phyloP scores from a whole-genome alignment of 2,888 invertebrate species.

The Drosophila cognata region DNA sequence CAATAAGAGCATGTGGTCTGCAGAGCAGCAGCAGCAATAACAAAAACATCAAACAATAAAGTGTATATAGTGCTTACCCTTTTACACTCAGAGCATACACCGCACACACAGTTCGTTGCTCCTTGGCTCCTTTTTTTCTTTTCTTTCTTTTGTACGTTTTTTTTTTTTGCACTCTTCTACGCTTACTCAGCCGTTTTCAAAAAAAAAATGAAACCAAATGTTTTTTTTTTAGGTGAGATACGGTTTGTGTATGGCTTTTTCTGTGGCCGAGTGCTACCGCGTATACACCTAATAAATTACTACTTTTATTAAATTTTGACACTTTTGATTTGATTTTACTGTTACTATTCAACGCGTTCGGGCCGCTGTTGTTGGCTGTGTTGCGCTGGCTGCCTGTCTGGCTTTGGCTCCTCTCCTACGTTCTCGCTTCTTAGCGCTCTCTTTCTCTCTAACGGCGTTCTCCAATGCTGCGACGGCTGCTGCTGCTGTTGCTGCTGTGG shows the following conservation, averaged over 20 bases:
- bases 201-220: slow-evolving; percentile 53
- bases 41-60: slow-evolving; percentile 59
- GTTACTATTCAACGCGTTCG: slow-evolving; percentile 61
- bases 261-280: slow-evolving; percentile 20
- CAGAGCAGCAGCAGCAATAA: slow-evolving; percentile 43
- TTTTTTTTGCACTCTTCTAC: slow-evolving; percentile 71
- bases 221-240: slow-evolving; percentile 54
- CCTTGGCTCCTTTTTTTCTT: slow-evolving; percentile 77
- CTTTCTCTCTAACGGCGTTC: slow-evolving; percentile 55
- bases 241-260: slow-evolving; percentile 39
- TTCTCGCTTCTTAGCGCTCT: slow-evolving; percentile 62
- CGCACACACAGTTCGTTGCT: slow-evolving; percentile 78
- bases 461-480: slow-evolving; percentile 54
- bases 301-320: slow-evolving; percentile 23
- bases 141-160: slow-evolving; percentile 55
- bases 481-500: slow-evolving; percentile 46
- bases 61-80: slow-evolving; percentile 73
- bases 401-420: slow-evolving; percentile 62
- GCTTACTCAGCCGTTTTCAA: slow-evolving; percentile 73
- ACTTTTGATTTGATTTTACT: slow-evolving; percentile 21
- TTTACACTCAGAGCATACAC: slow-evolving; percentile 72
- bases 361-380: slow-evolving; percentile 65
- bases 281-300: slow-evolving; percentile 29
- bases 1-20: slow-evolving; percentile 45
- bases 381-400: slow-evolving; percentile 70